Evolutionary conservation across 2,888 invertebrate genomes (phyloP).

Genomic region (Phengaris alcon): DNA sequence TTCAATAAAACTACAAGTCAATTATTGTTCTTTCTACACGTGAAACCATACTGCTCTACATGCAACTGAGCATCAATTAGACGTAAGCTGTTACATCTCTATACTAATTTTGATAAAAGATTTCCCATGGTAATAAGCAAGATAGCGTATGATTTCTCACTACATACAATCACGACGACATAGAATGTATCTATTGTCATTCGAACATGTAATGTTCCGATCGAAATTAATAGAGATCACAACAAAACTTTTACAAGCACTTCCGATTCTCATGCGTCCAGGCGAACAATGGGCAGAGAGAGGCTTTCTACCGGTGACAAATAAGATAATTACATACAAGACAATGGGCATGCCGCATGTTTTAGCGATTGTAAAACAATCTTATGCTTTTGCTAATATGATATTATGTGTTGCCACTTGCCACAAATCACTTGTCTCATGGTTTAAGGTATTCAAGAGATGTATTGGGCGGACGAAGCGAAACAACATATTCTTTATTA

Average conservation of each 20-base stretch:
- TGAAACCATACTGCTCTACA: neutral
- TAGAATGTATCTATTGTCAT: neutral
- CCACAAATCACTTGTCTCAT: neutral
- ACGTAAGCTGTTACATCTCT: too few relatives aligned
- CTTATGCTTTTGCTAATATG: conserved; percentile 23
- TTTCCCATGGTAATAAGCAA: neutral
- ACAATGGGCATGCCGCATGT: conserved; percentile 59
- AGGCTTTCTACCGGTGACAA: conserved; percentile 52
- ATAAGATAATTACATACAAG: conserved; percentile 51
- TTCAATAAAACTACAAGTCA: conserved; percentile 3
- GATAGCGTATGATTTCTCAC: conserved; percentile 2
- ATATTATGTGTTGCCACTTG: neutral
- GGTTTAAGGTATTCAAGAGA: neutral
- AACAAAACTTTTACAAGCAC: conserved; percentile 30
- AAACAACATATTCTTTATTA: neutral
- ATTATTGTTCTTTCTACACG: neutral
- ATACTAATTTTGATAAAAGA: neutral
- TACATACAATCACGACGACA: neutral
- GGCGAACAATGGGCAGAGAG: conserved; percentile 46
- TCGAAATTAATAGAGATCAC: conserved; percentile 28
- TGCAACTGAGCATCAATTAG: too few relatives aligned
- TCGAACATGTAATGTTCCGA: conserved; percentile 15
- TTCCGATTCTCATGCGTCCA: conserved; percentile 42
- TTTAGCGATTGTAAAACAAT: conserved; percentile 43
- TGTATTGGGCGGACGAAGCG: neutral